phyloP scores from a whole-genome alignment of 1,140 invertebrate species.

The Ceratina australensis region DNA sequence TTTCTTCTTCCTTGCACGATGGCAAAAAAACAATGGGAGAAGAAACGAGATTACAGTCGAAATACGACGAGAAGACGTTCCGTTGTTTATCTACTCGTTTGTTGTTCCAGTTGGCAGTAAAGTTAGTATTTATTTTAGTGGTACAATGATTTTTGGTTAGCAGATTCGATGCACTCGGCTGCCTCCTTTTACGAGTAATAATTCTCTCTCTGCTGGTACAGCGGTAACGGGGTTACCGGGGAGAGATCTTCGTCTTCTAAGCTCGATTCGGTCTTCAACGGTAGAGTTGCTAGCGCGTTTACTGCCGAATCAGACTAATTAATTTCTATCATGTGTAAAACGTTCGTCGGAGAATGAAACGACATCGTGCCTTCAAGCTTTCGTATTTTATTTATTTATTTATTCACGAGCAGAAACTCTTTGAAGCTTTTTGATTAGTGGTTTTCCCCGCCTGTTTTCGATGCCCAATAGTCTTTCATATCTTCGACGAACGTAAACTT shows the following conservation, averaged over 20 bases:
- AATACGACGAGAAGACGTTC: slow-evolving; percentile 13
- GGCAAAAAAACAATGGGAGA: too few species aligned
- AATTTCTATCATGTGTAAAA: background rate
- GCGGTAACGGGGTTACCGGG: slow-evolving; percentile 84
- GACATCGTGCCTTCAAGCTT: too few species aligned
- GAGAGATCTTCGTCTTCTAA: slow-evolving; percentile 84
- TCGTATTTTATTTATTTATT: too few species aligned
- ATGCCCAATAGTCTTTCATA: too few species aligned
- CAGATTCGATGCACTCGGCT: background rate
- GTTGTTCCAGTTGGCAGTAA: slow-evolving; percentile 54
- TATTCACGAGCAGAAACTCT: too few species aligned
- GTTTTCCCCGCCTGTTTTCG: too few species aligned
- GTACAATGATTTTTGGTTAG: slow-evolving; percentile 1
- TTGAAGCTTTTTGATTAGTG: too few species aligned
- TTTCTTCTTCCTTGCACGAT: slow-evolving; percentile 2
- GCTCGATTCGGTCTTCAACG: slow-evolving; percentile 77
- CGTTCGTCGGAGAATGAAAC: background rate
- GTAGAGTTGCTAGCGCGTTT: slow-evolving; percentile 86
- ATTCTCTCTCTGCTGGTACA: slow-evolving; percentile 92
- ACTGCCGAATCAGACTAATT: slow-evolving; percentile 78
- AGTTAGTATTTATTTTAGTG: slow-evolving; percentile 19
- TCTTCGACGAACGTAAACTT: slow-evolving; percentile 4
- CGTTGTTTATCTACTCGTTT: slow-evolving; percentile 1
- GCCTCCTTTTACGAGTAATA: slow-evolving; percentile 84
- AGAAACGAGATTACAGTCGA: background rate